A percentile compares a stretch with the other conserved stretches of the same genome.
These are phyloP conservation scores for Xanthorhoe spadicearia DNA, from an alignment of 2,888 invertebrate species.

Conservation along the genomic window DNA sequence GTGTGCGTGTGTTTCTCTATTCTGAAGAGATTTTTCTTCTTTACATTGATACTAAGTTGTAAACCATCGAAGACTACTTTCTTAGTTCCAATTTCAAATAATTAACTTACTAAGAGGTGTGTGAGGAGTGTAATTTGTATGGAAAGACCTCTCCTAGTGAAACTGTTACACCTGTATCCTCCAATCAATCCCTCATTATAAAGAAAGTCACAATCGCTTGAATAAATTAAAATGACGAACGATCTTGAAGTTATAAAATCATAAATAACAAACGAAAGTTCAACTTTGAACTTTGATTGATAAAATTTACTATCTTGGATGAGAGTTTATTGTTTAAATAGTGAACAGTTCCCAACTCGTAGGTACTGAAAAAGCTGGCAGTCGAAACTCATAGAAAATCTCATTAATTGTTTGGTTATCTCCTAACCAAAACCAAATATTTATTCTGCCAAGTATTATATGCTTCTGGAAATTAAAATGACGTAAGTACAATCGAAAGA, in stretches of 20 bases:
- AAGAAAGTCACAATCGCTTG: conserved; percentile 25
- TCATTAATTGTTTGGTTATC: too few species aligned
- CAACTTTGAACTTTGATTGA: conserved; percentile 29
- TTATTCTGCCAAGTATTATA: not conserved
- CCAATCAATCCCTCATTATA: conserved; percentile 6
- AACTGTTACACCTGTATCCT: conserved; percentile 12
- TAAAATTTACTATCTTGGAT: not conserved
- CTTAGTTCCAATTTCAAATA: too few species aligned
- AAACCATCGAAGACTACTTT: too few species aligned
- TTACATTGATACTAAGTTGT: too few species aligned
- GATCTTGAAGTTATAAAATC: conserved; percentile 17
- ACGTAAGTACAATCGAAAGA: too few species aligned
- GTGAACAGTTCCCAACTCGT: too few species aligned
- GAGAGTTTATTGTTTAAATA: not conserved
- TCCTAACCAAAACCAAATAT: not conserved
- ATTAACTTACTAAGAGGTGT: too few species aligned
- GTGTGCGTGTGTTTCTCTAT: too few species aligned
- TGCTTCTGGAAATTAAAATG: not conserved
- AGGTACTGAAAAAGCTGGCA: too few species aligned
- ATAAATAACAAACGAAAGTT: conserved; percentile 32
- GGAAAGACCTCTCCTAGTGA: conserved; percentile 1
- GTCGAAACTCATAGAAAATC: too few species aligned
- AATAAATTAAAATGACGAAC: conserved; percentile 28
- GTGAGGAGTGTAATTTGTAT: not conserved
- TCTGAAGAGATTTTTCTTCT: too few species aligned